Conservation (phyloP, 2,888 invertebrate genomes). For the Drosophila stalkeri region DNA sequence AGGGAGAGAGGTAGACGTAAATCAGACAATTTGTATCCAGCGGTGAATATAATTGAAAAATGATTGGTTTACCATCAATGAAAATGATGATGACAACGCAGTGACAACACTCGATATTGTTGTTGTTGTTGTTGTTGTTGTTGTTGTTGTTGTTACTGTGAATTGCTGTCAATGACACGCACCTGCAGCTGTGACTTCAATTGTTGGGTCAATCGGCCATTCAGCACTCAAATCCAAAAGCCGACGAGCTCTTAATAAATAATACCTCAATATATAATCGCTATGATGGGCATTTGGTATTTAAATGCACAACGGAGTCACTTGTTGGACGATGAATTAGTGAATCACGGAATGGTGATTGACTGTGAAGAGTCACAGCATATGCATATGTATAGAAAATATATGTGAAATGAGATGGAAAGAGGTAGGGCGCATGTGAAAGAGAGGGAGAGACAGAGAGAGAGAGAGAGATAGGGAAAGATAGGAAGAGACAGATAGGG, state of each 20-base stretch:
- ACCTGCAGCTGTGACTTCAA: constrained; percentile 71
- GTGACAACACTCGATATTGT: constrained; percentile 50
- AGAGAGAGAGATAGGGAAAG: background rate
- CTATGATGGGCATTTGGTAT: constrained; percentile 28
- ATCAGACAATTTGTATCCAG: constrained; percentile 81
- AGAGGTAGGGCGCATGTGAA: background rate
- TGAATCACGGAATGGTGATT: background rate
- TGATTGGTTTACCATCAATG: constrained; percentile 80
- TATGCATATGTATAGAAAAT: background rate
- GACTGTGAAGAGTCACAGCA: background rate
- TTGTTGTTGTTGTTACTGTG: constrained; percentile 38
- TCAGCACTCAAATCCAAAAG: constrained; percentile 33
- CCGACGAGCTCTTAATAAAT: constrained; percentile 25
- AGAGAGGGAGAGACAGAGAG: background rate
- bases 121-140: constrained; percentile 34
- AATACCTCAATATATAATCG: constrained; percentile 29
- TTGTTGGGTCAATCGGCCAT: constrained; percentile 77
- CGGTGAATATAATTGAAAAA: constrained; percentile 79
- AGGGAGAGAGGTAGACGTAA: constrained; percentile 50
- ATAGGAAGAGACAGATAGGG: too few relatives aligned
- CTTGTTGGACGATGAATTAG: background rate
- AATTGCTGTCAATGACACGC: constrained; percentile 72
- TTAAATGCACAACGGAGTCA: constrained; percentile 25
- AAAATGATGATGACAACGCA: constrained; percentile 75
- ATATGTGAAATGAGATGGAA: background rate